Percentiles rank a stretch among this genome's conserved stretches.
Conservation (phyloP, 2,888 invertebrate species). For the Horisme vitalbata region DNA sequence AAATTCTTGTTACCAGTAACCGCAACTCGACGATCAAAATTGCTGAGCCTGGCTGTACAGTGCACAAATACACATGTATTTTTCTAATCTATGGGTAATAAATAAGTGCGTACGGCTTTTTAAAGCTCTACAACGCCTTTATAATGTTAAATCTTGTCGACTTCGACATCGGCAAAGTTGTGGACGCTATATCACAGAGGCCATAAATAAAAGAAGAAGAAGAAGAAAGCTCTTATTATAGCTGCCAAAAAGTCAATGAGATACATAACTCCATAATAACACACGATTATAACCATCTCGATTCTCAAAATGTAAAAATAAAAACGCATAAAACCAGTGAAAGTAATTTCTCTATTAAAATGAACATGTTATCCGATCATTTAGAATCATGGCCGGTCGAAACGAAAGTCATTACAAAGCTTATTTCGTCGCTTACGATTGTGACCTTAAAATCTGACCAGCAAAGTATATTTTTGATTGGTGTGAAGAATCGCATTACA, state of each 20-base stretch:
- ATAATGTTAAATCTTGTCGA: too few species aligned
- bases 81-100: too few species aligned
- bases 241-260: not conserved
- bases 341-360: conserved; percentile 55
- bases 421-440: conserved; percentile 15
- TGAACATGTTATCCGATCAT: conserved; percentile 62
- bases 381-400: conserved; percentile 46
- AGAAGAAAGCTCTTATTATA: not conserved
- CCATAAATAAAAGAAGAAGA: too few species aligned
- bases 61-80: too few species aligned
- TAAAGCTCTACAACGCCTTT: too few species aligned
- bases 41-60: too few species aligned
- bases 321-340: conserved; percentile 47
- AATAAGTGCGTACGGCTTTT: too few species aligned
- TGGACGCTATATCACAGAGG: too few species aligned
- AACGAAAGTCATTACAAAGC: conserved; percentile 45
- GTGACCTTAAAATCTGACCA: conserved; percentile 7
- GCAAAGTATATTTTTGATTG: conserved; percentile 15
- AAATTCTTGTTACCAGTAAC: too few species aligned
- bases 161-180: too few species aligned
- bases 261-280: too few species aligned
- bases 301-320: conserved; percentile 15
- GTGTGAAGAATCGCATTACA: conserved; percentile 12
- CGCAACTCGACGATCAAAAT: too few species aligned
- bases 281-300: not conserved